Conservation (phyloP, 1,140 invertebrate species). For the Apis mellifera region Amel_HAv3.1 CM009936.2:16907001-16907500, state of each 20-base stretch:
- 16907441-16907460: slow-evolving; percentile 37
- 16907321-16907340: background rate
- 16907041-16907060: too few relatives aligned
- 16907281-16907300: background rate
- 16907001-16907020: background rate
- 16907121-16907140: too few relatives aligned
- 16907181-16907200: too few relatives aligned
- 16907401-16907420: background rate
- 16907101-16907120: too few relatives aligned
- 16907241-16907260: background rate
- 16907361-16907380: background rate
- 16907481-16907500: slow-evolving; percentile 15
- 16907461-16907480: slow-evolving; percentile 28
- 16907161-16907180: too few relatives aligned
- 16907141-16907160: too few relatives aligned
- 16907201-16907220: too few relatives aligned
- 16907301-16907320: background rate
- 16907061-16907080: too few relatives aligned
- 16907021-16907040: too few relatives aligned
- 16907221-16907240: too few relatives aligned
- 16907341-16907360: background rate
- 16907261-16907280: background rate
- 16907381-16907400: background rate
- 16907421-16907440: background rate
- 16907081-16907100: too few relatives aligned